Evolutionary conservation across 1,140 invertebrate species (phyloP), one percentile per base, ranked within the genome.

Genomic region (Brachionus asplanchnoidis): DNA sequence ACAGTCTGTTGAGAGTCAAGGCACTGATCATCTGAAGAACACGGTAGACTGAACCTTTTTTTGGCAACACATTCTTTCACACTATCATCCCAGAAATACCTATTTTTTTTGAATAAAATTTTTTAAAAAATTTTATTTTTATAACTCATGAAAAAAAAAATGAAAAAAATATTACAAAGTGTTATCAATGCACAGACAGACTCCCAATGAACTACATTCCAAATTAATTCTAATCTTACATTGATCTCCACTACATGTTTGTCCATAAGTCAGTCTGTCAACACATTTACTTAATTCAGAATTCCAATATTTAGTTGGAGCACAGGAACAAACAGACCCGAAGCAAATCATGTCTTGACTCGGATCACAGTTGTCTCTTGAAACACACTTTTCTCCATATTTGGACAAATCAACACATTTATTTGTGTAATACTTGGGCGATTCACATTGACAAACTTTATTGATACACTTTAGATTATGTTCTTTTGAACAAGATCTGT

Each of bases 341-440:
- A 42, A 42, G 23, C 68, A 73, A 73, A 20, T 73, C 40, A 42
- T 20, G 40, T 20, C 40, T 73, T 73, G 68, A 17, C 68, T 42
- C 3, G 68, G 17, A 73, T 40, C 36, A 73, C 68, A 73, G 23
- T 73, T 40, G 9, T 36, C 32, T 42, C 32, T 40, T 20, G 40
- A 40, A 1, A 17, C 20, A 73, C 68, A 73, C 32, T n/a, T 73
- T 42, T 73, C 68, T n/a, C 68, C 68, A 46, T 73, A 73, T 42
- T 73, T 73, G 14, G 68, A 46, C n/a, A 73, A 42, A 20, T 73
- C 68, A 23, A 73, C 40, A 73, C 68, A 73, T 73, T 73, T 73
- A 40, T 73, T 73, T n/a, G 28, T 73, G 68, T 73, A 73, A 17
- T 73, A 73, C 40, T 73, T 73, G 40, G 68, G 68, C n/a, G 68